Base-by-base conservation (phyloP, 1,140 invertebrate genomes). In the Melitaea cinxia region DNA sequence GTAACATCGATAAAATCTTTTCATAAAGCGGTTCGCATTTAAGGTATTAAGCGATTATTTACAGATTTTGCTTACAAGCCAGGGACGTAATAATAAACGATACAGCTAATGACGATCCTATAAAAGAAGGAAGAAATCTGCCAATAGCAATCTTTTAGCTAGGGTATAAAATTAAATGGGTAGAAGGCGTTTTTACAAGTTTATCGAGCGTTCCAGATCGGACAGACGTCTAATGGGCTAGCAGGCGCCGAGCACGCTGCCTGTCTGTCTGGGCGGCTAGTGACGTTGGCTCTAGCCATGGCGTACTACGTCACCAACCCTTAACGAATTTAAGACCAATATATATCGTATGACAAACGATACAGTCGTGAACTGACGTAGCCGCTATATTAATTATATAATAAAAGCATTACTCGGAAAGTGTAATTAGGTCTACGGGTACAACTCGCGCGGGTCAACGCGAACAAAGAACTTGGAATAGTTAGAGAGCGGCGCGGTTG, bases 181-280 rank as follows among this genome's bases (percentile, higher is more conserved):
- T 90, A 88, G 85, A 86, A 90, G 84, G 83, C 85, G 88, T 90
- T 90, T 90, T 90, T 90, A 88, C 85, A 88, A 90, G 85, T 90
- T 90, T 90, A 90, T 90, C 85, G 88, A 90, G 88, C 88, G 85
- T 86, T 86, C 83, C 71, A 87, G 82, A 88, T 87, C 80, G 81
- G 80, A 79, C 82, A 86, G 85, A 88, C 88, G 78, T 79, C 77
- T 88, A 88, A 88, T 88, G 88, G 84, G 78, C 78, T 80, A 71
- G 68, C 73, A 86, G 88, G 88, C 85, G 85, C 85, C 85, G 81
- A 79, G 78, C 78, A 73, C 84, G 84, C 84, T 88, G 87, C 82
- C 87, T 78, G 85, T 78, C 85, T 84, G 87, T 86, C 87, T 87
- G 77, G 81, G 52, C 72, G 73, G 75, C 78, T 74, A 75, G 78